Conservation (phyloP, 2,113 vertebrate genomes). For the Nanorana parkeri region DNA sequence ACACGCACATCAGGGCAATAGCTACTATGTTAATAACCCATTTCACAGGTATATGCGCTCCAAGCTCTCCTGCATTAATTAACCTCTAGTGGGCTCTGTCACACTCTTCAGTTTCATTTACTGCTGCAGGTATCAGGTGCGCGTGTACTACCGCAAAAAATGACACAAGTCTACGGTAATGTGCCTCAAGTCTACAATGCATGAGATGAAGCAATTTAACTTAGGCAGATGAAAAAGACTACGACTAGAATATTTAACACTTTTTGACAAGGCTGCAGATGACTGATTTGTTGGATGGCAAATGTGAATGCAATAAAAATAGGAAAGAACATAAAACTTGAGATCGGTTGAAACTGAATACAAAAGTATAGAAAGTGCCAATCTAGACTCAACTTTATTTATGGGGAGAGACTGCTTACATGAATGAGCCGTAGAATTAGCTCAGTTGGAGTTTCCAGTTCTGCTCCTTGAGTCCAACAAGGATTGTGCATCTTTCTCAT, state of each 20-base stretch:
- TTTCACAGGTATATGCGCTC: slow-evolving; percentile 55
- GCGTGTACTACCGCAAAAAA: not conserved
- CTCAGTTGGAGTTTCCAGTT: no score
- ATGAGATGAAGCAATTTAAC: slow-evolving; percentile 26
- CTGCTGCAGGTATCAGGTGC: slow-evolving; percentile 45
- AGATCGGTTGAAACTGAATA: no score
- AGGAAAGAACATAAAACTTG: no score
- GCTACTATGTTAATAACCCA: slow-evolving; percentile 56
- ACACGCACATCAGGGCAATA: slow-evolving; percentile 33
- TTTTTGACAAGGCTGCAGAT: not conserved
- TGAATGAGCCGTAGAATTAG: no score
- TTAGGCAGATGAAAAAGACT: not conserved
- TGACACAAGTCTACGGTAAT: slow-evolving; percentile 34
- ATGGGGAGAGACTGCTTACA: no score
- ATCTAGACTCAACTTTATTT: no score
- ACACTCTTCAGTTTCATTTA: slow-evolving; percentile 39
- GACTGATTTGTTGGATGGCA: not conserved
- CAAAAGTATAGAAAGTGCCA: no score
- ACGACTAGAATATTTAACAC: not conserved
- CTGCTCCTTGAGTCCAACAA: no score
- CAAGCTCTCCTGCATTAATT: not conserved
- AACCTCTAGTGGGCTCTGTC: slow-evolving; percentile 30
- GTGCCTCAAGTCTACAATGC: slow-evolving; percentile 6
- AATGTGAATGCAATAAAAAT: not conserved
- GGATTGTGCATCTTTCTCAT: no score